phyloP scores from a whole-genome alignment of 2,888 invertebrate species.

The Oligia latruncula region DNA sequence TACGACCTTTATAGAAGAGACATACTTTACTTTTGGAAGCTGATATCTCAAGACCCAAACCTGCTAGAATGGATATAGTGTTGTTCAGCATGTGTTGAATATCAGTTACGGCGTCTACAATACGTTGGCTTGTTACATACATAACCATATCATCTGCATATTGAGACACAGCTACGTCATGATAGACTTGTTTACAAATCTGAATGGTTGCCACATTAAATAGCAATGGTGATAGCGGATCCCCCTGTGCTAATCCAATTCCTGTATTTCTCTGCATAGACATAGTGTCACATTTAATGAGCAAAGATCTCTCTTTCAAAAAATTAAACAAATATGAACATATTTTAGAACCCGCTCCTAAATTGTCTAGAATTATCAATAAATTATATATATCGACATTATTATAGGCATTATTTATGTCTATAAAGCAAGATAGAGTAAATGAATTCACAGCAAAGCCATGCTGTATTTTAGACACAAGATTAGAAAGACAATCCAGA shows the following conservation, averaged over 20 bases:
- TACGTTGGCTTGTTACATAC: conserved; percentile 8
- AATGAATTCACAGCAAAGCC: conserved; percentile 1
- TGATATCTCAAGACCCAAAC: conserved; percentile 6
- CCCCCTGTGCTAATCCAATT: conserved; percentile 13
- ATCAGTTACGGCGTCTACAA: conserved; percentile 3
- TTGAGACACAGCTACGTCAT: conserved; percentile 14
- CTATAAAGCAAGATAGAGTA: conserved; percentile 3
- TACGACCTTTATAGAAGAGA: neutral
- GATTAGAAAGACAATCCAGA: conserved; percentile 1
- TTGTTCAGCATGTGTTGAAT: neutral
- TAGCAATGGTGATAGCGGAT: conserved; percentile 24
- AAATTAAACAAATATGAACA: neutral
- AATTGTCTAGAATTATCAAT: neutral
- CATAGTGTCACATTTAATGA: conserved; percentile 1
- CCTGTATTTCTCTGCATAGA: neutral
- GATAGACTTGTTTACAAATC: conserved; percentile 9
- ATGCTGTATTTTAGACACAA: conserved; percentile 5
- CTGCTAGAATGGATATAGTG: conserved; percentile 2
- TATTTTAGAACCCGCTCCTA: conserved; percentile 1
- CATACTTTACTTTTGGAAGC: neutral
- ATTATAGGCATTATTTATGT: neutral
- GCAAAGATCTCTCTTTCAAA: neutral
- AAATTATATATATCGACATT: neutral
- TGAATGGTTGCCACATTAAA: conserved; percentile 20
- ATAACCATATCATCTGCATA: conserved; percentile 16